Conservation (phyloP, 2,113 vertebrate species). For the Labeo rohita region DNA sequence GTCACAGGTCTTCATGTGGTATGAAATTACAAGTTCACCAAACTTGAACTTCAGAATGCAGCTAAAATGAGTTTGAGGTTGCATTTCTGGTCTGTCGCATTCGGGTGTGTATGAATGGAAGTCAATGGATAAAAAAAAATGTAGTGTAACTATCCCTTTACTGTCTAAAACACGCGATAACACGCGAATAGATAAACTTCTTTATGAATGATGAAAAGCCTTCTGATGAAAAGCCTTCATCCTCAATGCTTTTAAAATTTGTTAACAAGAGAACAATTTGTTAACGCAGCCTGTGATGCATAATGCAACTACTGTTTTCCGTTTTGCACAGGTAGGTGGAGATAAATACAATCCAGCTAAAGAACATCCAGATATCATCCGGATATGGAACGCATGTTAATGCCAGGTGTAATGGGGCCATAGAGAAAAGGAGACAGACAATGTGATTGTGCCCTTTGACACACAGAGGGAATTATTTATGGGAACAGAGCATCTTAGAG, state of each 20-base stretch:
- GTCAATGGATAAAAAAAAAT: not conserved
- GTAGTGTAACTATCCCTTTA: not conserved
- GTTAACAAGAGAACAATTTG: not conserved
- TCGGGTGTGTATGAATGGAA: not conserved
- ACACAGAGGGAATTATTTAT: constrained; percentile 50
- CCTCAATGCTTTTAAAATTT: not conserved
- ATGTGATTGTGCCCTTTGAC: constrained; percentile 23
- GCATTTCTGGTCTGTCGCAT: not conserved
- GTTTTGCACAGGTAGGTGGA: not conserved
- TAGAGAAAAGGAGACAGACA: constrained; percentile 8
- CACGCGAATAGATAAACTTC: not conserved
- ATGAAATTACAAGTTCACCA: not conserved
- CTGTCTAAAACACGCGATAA: not conserved
- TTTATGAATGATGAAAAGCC: not conserved
- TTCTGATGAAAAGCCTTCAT: not conserved
- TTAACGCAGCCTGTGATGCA: not conserved
- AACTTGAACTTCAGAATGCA: not conserved
- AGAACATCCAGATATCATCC: not conserved
- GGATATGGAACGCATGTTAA: not conserved
- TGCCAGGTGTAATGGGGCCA: not conserved
- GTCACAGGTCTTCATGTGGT: not conserved
- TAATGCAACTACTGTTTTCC: not conserved
- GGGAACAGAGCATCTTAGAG: constrained; percentile 20
- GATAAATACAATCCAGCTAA: not conserved
- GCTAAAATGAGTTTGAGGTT: not conserved